Evolutionary conservation across 92 coral and sea anemone species (phyloP).

Genomic region (Bergia puertoricense): DNA sequence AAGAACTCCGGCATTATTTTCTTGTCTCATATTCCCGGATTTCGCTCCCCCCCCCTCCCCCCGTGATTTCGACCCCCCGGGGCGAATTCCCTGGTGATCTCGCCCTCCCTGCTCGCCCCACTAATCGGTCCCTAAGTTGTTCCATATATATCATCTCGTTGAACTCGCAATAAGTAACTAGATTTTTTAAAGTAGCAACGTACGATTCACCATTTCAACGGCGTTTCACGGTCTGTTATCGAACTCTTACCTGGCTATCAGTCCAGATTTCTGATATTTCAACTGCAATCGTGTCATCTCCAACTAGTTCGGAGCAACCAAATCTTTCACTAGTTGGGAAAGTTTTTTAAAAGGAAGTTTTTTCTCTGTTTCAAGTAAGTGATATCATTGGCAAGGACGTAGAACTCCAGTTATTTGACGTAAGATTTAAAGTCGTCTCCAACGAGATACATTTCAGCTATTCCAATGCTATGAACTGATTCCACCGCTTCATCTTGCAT

Average conservation of each 20-base stretch:
- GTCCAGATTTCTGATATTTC: conserved; percentile 54
- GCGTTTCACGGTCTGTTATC: conserved; percentile 57
- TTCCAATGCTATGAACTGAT: too few species aligned
- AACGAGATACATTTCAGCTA: neutral
- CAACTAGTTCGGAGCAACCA: conserved; percentile 32
- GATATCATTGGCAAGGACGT: conserved; percentile 51
- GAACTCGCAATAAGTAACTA: conserved; percentile 60
- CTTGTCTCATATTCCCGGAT: conserved; percentile 54
- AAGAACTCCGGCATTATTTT: neutral
- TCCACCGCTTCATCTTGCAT: too few species aligned
- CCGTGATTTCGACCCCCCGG: too few species aligned
- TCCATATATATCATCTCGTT: conserved; percentile 61
- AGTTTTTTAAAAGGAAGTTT: conserved; percentile 52
- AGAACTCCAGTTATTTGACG: conserved; percentile 59
- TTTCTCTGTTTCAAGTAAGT: conserved; percentile 45
- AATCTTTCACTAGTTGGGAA: conserved; percentile 52
- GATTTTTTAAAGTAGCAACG: conserved; percentile 57
- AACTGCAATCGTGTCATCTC: conserved; percentile 42
- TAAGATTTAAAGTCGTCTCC: conserved; percentile 37
- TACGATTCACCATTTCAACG: conserved; percentile 66
- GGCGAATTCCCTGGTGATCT: too few species aligned
- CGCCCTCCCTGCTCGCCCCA: too few species aligned
- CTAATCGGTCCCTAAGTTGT: conserved; percentile 16
- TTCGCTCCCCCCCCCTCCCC: too few species aligned
- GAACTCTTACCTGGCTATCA: conserved; percentile 63